phyloP scores from a whole-genome alignment of 2,888 invertebrate species.

The Tinea pellionella region DNA sequence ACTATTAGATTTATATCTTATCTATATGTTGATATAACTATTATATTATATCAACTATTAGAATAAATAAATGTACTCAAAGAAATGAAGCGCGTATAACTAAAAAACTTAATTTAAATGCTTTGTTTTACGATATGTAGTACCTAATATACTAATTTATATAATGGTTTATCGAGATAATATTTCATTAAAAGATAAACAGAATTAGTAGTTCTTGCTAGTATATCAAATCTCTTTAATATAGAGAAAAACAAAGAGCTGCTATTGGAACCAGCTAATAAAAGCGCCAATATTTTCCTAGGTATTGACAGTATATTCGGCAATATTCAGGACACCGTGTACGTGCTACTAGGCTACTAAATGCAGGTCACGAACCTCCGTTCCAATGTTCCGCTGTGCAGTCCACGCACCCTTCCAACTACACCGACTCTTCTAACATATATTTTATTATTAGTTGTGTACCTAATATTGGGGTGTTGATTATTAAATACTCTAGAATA shows the following conservation, averaged over 20 bases:
- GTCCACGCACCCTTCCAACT: slow-evolving; percentile 17
- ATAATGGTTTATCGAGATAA: no score
- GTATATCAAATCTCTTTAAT: background rate
- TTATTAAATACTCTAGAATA: background rate
- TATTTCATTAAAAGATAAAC: no score
- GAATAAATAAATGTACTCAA: no score
- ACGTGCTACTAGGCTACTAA: slow-evolving; percentile 9
- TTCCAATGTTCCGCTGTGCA: slow-evolving; percentile 16
- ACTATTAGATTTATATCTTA: no score
- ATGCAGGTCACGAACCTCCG: slow-evolving; percentile 30
- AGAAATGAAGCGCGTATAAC: no score
- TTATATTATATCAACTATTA: no score
- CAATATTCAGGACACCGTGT: slow-evolving; percentile 8
- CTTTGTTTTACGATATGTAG: no score
- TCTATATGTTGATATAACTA: no score
- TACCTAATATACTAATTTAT: no score
- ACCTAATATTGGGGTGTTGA: slow-evolving; percentile 1
- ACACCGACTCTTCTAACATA: background rate
- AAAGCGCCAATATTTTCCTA: slow-evolving; percentile 11
- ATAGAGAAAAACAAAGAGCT: background rate
- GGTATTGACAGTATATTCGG: slow-evolving; percentile 13
- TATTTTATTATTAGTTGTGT: background rate
- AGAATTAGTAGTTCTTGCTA: no score
- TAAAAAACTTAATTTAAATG: no score
- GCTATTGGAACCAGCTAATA: slow-evolving; percentile 1